Percentiles rank a stretch among this genome's conserved stretches.
phyloP scores from a whole-genome alignment of 2,888 invertebrate genomes.

The Lasioglossum leucozonium region DNA sequence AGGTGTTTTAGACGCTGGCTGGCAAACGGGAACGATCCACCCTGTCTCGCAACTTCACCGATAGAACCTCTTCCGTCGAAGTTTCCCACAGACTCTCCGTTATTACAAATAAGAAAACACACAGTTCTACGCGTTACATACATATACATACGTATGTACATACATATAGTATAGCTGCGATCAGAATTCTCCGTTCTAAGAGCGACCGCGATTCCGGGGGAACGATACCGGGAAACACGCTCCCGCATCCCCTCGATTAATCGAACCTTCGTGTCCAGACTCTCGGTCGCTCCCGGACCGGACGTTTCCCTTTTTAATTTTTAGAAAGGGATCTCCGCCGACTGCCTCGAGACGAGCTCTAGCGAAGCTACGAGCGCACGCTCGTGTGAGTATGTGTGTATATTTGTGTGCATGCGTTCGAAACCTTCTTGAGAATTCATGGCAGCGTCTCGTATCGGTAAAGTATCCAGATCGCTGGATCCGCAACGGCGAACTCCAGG shows the following conservation, averaged over 20 bases:
- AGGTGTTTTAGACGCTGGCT: slow-evolving; percentile 17
- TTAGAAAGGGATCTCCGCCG: not conserved
- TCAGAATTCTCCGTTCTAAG: not conserved
- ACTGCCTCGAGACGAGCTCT: not conserved
- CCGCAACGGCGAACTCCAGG: slow-evolving; percentile 59
- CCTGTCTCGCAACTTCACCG: not conserved
- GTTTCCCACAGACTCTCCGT: not conserved
- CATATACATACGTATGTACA: too few species aligned
- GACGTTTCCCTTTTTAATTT: slow-evolving; percentile 5
- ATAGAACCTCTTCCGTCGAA: slow-evolving; percentile 4
- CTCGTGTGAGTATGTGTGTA: not conserved
- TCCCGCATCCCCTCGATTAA: not conserved
- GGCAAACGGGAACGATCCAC: not conserved
- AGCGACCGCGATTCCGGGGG: not conserved
- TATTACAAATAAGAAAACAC: slow-evolving; percentile 23
- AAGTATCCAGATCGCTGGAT: slow-evolving; percentile 68
- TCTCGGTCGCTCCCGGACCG: not conserved
- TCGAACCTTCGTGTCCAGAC: not conserved
- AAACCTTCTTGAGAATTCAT: slow-evolving; percentile 63
- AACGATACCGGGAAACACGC: not conserved
- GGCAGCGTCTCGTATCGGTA: slow-evolving; percentile 57
- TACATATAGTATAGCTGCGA: not conserved
- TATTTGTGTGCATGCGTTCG: slow-evolving; percentile 29
- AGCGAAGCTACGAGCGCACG: not conserved
- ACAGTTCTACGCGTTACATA: not conserved